Base-by-base conservation (phyloP, 2,888 invertebrate species). In the Lasioglossum villosulum region DNA sequence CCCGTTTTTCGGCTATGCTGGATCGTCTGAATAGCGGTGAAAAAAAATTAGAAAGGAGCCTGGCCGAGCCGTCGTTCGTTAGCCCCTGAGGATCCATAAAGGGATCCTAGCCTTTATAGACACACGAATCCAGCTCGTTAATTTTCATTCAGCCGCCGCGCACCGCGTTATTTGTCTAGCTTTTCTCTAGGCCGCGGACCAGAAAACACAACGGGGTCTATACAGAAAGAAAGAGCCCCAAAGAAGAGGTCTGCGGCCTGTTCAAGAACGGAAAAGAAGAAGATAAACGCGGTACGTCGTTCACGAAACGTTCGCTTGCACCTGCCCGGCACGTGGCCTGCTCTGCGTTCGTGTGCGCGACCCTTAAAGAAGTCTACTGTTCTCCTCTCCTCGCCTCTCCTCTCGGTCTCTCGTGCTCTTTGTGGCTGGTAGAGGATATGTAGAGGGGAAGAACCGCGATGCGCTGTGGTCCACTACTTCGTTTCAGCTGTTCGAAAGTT, bases 261-360 rank as follows among this genome's bases (percentile, higher is more conserved):
- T 52, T 52, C 23, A 52, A 68, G 68, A 77, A 76, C 75, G 34
- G 23, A 8, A 75, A 75, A 76, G 45, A 75, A 56, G 77, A 74
- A 87, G 90, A 91, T 91, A 90, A 90, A 88, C 80, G 82, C 68
- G 68, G 68, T n/a, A 37, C 68, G 34, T 68, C 82, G 71, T 83
- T 82, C 70, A 77, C 78, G 80, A 80, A 83, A 89, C 79, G 83
- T 83, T 86, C 63, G 83, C 70, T 87, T 78, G 88, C 90, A 90
- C 90, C 90, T 90, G 90, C 89, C 88, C 27, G 90, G 90, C 90
- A 89, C 90, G 90, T 90, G 89, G 86, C 89, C 72, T 27, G 80
- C 52, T 23, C 52, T 77, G 42, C 83, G 75, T 80, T 80, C 85
- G 80, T 84, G 83, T 84, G 78, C 83, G 79, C 82, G 78, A 27